Evolutionary conservation across 1,140 invertebrate genomes (phyloP).

Genomic region (Halotydeus destructor): DNA sequence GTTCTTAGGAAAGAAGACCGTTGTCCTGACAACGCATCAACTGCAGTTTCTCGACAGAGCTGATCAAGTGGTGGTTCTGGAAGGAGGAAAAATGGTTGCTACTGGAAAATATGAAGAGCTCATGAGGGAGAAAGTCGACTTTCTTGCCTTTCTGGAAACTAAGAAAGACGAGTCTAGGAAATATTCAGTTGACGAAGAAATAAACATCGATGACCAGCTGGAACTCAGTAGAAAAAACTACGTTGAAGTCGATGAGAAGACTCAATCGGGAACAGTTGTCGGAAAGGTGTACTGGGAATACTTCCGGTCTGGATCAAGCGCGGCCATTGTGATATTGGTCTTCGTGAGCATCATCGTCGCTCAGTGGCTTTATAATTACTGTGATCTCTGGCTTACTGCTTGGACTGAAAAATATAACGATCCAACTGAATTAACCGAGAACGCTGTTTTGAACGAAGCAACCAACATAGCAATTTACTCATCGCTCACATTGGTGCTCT

Average conservation of each 20-base stretch:
- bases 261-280: conserved; percentile 4
- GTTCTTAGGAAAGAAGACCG: conserved; percentile 54
- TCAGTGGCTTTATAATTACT: conserved; percentile 9
- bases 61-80: conserved; percentile 87
- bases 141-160: background rate
- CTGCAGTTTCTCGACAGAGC: conserved; percentile 47
- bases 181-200: conserved; percentile 1
- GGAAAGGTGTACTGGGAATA: conserved; percentile 8
- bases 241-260: conserved; percentile 12
- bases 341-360: conserved; percentile 3
- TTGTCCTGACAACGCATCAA: conserved; percentile 69
- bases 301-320: conserved; percentile 2
- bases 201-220: background rate
- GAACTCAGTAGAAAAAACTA: conserved; percentile 7
- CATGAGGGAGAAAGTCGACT: background rate
- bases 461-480: conserved; percentile 20
- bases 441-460: conserved; percentile 4
- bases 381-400: conserved; percentile 4
- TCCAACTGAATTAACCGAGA: conserved; percentile 6
- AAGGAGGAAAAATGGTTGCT: conserved; percentile 57
- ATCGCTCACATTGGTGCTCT: conserved; percentile 22
- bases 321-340: background rate
- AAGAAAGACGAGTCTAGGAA: background rate
- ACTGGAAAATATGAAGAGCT: conserved; percentile 32
- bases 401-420: conserved; percentile 2